phyloP scores from a whole-genome alignment of 1,140 invertebrate species.

The Hylaeus anthracinus region DNA sequence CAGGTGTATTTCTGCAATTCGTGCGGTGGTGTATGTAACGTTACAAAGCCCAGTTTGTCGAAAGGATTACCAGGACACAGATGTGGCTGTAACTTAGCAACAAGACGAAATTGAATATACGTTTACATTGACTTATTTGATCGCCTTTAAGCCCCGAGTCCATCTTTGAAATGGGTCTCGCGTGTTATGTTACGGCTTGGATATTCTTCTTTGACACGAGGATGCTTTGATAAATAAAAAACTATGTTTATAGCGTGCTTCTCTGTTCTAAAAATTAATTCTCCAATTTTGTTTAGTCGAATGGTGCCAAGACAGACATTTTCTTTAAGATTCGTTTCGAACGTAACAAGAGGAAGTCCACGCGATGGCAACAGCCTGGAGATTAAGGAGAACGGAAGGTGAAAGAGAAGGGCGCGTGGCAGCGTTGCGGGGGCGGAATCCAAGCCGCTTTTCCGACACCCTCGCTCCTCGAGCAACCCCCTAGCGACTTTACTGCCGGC shows the following conservation, averaged over 20 bases:
- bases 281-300: no score
- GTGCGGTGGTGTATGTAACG: neutral
- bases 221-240: no score
- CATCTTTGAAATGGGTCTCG: neutral
- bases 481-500: slow-evolving; percentile 55
- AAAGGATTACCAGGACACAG: neutral
- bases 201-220: no score
- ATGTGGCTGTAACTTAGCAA: neutral
- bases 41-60: neutral
- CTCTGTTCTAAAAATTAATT: no score
- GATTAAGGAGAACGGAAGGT: neutral
- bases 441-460: slow-evolving; percentile 15
- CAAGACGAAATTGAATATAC: neutral
- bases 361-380: neutral
- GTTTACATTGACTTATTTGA: neutral
- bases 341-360: neutral
- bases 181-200: neutral
- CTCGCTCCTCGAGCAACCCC: slow-evolving; percentile 12
- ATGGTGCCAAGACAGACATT: no score
- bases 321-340: no score
- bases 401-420: neutral
- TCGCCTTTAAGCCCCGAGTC: neutral
- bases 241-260: no score
- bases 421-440: slow-evolving; percentile 31
- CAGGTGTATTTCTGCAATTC: neutral